Base-by-base conservation (phyloP, 2,888 invertebrate species). In the Iphiclides podalirius region DNA sequence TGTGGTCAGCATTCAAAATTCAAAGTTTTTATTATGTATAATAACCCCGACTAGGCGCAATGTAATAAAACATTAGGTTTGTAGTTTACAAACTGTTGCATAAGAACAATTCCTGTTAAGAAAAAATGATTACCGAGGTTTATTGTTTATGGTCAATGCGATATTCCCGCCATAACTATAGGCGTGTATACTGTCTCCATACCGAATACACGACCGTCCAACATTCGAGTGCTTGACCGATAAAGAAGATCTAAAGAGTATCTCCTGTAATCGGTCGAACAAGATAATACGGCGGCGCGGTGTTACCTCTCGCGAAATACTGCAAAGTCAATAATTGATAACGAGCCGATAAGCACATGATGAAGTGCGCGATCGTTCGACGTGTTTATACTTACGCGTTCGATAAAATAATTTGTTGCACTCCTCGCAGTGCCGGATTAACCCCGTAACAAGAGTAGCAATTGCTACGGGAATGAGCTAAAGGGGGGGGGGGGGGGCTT, bases 321-420 rank as follows among this genome's bases (percentile, higher is more conserved):
- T 58, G 55, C 58, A 54, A 54, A 57, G 53, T 54, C 58, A 61
- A 61, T 59, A 56, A 45, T 41, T 52, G 53, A 60, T 58, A 54
- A 54, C 31, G 20, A 6, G 1, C 28, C 11, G 37, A 42, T 42
- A 43, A 42, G 43, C 13, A 31, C 39, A n/a, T n/a, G 42, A 53
- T 54, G 52, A 52, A 47, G 41, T 23, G 45, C n/a, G 33, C 38
- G 17, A 36, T 37, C 45, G 28, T 14, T 13, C 26, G 37, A 43
- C 20, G 15, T 17, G 47, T 52, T 47, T 50, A 52, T 54, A 47
- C 13, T 51, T 2, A 34, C 35, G 17, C 12, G 28, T 9, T 20
- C 20, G 38, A 39, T 39, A 39, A 39, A 26, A 38, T 38, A 38
- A 9, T 9, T 28, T 28, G 28, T 28, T 9, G 7, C 8, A 20